phyloP scores from a whole-genome alignment of 1,140 invertebrate species.

The Stegodyphus mimosarum region DNA sequence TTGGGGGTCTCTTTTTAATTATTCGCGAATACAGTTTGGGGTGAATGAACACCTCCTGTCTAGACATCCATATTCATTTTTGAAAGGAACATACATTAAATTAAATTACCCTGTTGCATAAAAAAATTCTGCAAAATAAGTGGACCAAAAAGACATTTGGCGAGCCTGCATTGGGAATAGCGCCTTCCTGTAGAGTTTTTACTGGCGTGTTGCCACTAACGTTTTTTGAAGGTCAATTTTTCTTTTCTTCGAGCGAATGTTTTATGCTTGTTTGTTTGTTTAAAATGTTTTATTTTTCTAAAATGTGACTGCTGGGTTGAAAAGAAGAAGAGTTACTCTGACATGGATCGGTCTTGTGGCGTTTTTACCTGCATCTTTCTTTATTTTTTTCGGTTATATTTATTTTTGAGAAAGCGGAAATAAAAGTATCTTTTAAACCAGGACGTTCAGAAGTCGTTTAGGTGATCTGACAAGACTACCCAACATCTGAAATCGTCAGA shows the following conservation, averaged over 20 bases:
- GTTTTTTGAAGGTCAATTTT: constrained; percentile 47
- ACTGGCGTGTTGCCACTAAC: constrained; percentile 28
- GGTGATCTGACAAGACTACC: no score
- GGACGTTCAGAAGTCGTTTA: neutral
- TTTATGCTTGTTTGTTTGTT: constrained; percentile 49
- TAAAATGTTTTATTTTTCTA: constrained; percentile 52
- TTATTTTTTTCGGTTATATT: neutral
- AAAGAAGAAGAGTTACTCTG: constrained; percentile 27
- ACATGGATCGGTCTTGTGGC: neutral
- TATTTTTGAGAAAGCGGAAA: neutral
- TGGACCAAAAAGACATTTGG: no score
- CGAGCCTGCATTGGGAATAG: neutral
- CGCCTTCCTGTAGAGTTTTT: constrained; percentile 5
- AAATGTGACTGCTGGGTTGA: constrained; percentile 30
- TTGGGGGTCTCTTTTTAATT: no score
- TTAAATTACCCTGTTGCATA: neutral
- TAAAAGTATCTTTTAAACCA: neutral
- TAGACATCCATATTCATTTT: constrained; percentile 2
- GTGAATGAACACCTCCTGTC: constrained; percentile 7
- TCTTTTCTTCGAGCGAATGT: neutral
- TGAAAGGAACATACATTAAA: constrained; percentile 13
- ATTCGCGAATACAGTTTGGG: neutral
- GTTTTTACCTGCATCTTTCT: constrained; percentile 7
- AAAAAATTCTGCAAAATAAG: neutral
- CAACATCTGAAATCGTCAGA: no score